Conservation (phyloP, 2,888 invertebrate species). For the Spisula solida region DNA sequence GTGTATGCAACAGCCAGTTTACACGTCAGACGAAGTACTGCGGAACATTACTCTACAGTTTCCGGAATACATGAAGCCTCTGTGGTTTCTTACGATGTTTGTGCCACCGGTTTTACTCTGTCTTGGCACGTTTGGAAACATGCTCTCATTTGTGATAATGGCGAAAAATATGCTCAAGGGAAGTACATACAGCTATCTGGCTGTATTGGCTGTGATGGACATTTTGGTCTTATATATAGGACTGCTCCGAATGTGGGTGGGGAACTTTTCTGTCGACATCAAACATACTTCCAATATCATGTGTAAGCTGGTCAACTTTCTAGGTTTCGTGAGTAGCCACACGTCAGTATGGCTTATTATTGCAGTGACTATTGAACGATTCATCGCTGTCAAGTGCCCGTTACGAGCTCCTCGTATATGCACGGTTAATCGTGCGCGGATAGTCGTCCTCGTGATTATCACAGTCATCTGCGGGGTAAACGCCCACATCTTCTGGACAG, state of each 20-base stretch:
- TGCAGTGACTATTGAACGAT: conserved; percentile 86
- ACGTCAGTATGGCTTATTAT: conserved; percentile 87
- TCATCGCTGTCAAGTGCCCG: conserved; percentile 86
- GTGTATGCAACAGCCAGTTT: neutral
- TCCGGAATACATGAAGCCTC: conserved; percentile 55
- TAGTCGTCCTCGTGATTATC: conserved; percentile 79
- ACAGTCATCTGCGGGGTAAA: conserved; percentile 80
- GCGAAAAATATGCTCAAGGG: conserved; percentile 83
- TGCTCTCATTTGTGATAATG: conserved; percentile 85
- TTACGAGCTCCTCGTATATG: conserved; percentile 84
- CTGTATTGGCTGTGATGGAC: conserved; percentile 85
- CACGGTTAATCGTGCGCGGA: conserved; percentile 71
- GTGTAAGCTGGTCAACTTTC: conserved; percentile 83
- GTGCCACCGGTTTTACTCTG: conserved; percentile 84
- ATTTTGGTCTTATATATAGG: conserved; percentile 86
- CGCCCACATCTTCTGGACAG: conserved; percentile 85
- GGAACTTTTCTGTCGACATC: conserved; percentile 82
- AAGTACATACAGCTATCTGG: conserved; percentile 86
- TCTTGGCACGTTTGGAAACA: conserved; percentile 86
- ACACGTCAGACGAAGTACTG: neutral
- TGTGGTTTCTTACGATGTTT: conserved; percentile 77
- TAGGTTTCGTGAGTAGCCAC: conserved; percentile 85
- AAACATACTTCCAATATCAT: conserved; percentile 78
- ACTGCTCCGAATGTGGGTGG: conserved; percentile 85
- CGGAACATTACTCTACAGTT: conserved; percentile 10